Evolutionary conservation across 2,888 invertebrate species (phyloP).

Genomic region (Hesperia comma): DNA sequence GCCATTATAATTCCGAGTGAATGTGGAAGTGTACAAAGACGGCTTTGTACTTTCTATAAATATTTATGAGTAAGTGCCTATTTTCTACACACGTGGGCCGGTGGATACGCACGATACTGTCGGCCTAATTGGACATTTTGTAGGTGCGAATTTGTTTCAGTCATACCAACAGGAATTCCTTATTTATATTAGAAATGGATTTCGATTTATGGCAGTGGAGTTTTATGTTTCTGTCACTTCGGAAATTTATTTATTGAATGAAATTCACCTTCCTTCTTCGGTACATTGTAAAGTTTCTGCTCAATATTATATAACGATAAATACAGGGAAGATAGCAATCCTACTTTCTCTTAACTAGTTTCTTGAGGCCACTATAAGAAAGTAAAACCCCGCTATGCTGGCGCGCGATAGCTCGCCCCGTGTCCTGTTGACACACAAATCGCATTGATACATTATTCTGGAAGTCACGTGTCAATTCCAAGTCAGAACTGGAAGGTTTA

Average conservation of each 20-base stretch:
- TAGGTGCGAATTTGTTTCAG: slow-evolving; percentile 75
- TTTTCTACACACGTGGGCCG: slow-evolving; percentile 78
- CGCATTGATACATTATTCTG: slow-evolving; percentile 72
- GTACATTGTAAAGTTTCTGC: slow-evolving; percentile 40
- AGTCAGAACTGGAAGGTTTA: neutral
- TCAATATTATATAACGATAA: slow-evolving; percentile 71
- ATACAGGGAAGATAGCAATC: slow-evolving; percentile 72
- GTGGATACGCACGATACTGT: slow-evolving; percentile 78
- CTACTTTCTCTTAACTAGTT: slow-evolving; percentile 83
- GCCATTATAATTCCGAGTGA: slow-evolving; percentile 81
- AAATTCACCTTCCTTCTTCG: slow-evolving; percentile 16
- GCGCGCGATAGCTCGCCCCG: slow-evolving; percentile 66
- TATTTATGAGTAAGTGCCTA: slow-evolving; percentile 81
- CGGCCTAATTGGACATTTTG: slow-evolving; percentile 76
- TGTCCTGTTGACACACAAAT: slow-evolving; percentile 82
- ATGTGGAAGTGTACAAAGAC: slow-evolving; percentile 79
- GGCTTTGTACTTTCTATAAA: slow-evolving; percentile 77
- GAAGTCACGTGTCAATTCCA: slow-evolving; percentile 47
- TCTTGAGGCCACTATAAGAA: slow-evolving; percentile 80
- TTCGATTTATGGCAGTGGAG: slow-evolving; percentile 28
- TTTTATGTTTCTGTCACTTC: slow-evolving; percentile 25
- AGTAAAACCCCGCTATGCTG: slow-evolving; percentile 82
- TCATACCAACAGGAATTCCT: slow-evolving; percentile 56
- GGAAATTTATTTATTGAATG: slow-evolving; percentile 29
- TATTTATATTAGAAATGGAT: slow-evolving; percentile 48